These are phyloP conservation scores for Eulemur rufifrons DNA, from an alignment of 2,113 vertebrate genomes.

Conservation along the genomic window DNA sequence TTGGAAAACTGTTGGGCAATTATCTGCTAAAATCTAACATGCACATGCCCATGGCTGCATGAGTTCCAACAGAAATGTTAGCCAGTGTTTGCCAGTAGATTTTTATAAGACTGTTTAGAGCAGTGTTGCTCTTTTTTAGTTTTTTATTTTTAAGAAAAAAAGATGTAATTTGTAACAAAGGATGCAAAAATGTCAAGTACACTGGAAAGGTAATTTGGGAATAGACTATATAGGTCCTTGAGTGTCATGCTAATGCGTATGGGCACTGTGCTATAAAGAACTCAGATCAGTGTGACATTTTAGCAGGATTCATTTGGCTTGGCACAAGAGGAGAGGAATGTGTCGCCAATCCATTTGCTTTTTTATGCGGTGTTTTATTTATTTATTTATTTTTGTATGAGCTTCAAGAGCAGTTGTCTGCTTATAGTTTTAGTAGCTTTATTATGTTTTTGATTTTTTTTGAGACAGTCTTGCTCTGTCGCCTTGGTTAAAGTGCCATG, in stretches of 20 bases:
- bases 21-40: neutral
- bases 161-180: neutral
- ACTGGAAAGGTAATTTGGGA: neutral
- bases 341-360: neutral
- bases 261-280: neutral
- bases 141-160: neutral
- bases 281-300: neutral
- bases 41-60: neutral
- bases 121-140: neutral
- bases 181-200: neutral
- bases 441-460: neutral
- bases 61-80: neutral
- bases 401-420: neutral
- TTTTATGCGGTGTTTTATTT: neutral
- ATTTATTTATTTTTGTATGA: neutral
- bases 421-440: slow-evolving; percentile 22
- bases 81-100: neutral
- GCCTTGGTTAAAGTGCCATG: too few species aligned
- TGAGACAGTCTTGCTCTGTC: too few species aligned
- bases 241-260: neutral
- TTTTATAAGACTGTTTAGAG: neutral
- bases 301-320: neutral
- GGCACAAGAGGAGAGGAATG: neutral
- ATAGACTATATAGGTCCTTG: neutral
- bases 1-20: neutral